A percentile compares a stretch with the other conserved stretches of the same genome.
These are phyloP conservation scores for Armadillidium nasatum DNA, from an alignment of 1,140 invertebrate genomes.

Conservation along the genomic window DNA sequence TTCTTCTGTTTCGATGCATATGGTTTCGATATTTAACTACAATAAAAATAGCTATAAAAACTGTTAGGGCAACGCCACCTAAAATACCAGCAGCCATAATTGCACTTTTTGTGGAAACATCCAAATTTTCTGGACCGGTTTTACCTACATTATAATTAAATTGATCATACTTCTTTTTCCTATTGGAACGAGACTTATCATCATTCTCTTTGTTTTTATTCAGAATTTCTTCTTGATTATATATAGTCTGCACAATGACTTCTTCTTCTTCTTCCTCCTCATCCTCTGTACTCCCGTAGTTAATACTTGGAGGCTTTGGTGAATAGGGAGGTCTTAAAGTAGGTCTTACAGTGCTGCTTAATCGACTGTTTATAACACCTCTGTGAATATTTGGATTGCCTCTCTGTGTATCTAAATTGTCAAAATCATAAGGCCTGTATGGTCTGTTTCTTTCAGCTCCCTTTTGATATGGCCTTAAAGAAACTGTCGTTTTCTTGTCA, in stretches of 20 bases:
- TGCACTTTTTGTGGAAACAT: neutral
- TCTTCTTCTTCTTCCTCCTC: neutral
- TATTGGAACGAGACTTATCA: neutral
- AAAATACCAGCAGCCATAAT: neutral
- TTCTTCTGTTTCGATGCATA: neutral
- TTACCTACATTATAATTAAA: neutral
- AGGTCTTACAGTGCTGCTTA: neutral
- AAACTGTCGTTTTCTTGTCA: neutral
- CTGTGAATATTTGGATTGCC: neutral
- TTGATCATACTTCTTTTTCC: neutral
- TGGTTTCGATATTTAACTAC: neutral
- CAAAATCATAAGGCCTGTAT: neutral
- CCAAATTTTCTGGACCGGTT: neutral
- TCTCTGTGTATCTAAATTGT: too few species aligned
- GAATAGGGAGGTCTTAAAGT: neutral
- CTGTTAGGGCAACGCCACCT: neutral
- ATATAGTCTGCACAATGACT: too few species aligned
- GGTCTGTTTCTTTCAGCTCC: conserved; percentile 2
- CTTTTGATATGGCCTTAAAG: neutral
- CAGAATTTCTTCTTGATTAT: too few species aligned
- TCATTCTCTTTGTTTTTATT: neutral
- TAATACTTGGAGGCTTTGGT: neutral
- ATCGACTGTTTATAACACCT: neutral
- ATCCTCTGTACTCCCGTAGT: neutral
- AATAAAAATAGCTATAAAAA: neutral